Evolutionary conservation across 1,140 invertebrate species (phyloP).

Genomic region (Pseudomyrmex gracilis): DNA sequence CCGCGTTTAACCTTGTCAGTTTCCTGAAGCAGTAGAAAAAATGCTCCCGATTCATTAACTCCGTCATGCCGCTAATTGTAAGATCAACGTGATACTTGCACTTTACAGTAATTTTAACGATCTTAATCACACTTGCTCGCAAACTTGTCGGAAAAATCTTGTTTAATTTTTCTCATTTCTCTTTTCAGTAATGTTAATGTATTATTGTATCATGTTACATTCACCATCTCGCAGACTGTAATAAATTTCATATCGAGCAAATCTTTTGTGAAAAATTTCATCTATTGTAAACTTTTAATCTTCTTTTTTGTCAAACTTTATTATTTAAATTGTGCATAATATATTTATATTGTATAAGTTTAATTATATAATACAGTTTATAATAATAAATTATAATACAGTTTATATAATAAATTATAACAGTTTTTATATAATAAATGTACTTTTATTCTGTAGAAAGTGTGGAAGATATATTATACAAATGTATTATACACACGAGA

Average conservation of each 20-base stretch:
- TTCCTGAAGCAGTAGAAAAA: slow-evolving; percentile 38
- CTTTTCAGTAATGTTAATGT: neutral
- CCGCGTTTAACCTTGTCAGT: slow-evolving; percentile 38
- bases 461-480: too few relatives aligned
- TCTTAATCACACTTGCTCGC: neutral
- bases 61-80: neutral
- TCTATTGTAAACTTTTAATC: too few relatives aligned
- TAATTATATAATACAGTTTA: too few relatives aligned
- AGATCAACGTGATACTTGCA: slow-evolving; percentile 9
- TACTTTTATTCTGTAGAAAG: too few relatives aligned
- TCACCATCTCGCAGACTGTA: neutral
- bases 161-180: too few relatives aligned
- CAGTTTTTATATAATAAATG: too few relatives aligned
- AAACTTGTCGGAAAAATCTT: slow-evolving; percentile 12
- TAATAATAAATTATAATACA: too few relatives aligned
- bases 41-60: neutral
- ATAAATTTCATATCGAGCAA: neutral
- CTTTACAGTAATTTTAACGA: neutral
- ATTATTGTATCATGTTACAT: neutral
- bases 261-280: neutral
- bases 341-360: too few relatives aligned
- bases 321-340: too few relatives aligned
- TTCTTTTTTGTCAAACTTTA: too few relatives aligned
- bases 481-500: too few relatives aligned
- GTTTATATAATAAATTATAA: too few relatives aligned